Evolutionary conservation across 2,888 invertebrate genomes (phyloP), one percentile per base, ranked within the genome.

Genomic region (Apomyelois bistriatella): DNA sequence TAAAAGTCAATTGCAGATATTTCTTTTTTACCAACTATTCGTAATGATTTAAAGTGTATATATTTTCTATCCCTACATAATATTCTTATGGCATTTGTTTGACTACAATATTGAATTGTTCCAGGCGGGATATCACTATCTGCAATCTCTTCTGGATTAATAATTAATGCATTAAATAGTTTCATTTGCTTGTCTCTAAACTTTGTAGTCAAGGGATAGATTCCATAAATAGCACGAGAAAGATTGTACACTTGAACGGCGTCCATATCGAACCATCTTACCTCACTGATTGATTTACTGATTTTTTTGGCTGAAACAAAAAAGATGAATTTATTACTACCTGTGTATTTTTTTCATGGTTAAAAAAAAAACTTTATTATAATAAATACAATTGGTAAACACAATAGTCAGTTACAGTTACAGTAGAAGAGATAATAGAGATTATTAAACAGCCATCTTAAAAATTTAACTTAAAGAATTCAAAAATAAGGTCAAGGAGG

Each of bases 1-100:
- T 93, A 93, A 88, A 98, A 98, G 74, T 97, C 96, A 64, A 82
- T 69, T 2, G 97, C 95, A 48, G 91, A 92, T 93, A 98, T 96
- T 65, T 92, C 86, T 76, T 92, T 94, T 75, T 93, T 94, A 8
- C 94, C 94, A 61, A 93, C 87, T 55, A 97, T 79, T 68, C 93
- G 91, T 53, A 97, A 62, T 63, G 91, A 91, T 61, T 85, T 86
- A 54, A 96, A 92, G 76, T 93, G 92, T 56, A 97, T 82, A 85
- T 92, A 94, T 61, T 85, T 91, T 50, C 88, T 87, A 68, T 93
- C 92, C 60, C 90, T 91, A 84, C 97, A 97, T 53, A 92, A 84
- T 32, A 96, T 91, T 72, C 91, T 89, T 52, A 96, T 76, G 15
- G 90, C 80, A 68, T 93, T 92, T 5, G 72, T 83, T 48, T 72